Base-by-base conservation (phyloP, 2,888 invertebrate genomes). In the Drosophila hamatofila region DNA sequence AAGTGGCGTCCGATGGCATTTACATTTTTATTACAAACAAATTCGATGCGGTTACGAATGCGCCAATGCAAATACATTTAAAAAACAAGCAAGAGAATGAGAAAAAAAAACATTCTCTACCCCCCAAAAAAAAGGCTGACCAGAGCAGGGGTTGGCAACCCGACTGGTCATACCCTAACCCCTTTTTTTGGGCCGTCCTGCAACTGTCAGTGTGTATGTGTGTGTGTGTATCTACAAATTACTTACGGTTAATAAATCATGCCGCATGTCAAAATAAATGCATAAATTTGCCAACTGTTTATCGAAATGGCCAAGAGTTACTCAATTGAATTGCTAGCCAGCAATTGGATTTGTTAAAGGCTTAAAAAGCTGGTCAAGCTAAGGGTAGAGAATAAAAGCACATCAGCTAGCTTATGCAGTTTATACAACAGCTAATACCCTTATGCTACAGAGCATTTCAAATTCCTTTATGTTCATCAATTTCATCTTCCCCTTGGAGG, bases 241-340 rank as follows among this genome's bases (percentile, higher is more conserved):
- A 92, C 91, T 90, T 89, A 92, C 90, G 92, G 92, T 90, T 89
- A 92, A 92, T 92, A 92, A 92, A 92, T 92, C 92, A 92, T 91
- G 88, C 83, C 76, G 91, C 82, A 83, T 92, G 92, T 85, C 88
- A 88, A 85, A 85, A 85, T 85, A 88, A 85, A 81, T 85, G 88
- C 83, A 85, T 85, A 85, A 80, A 85, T 85, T 85, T 84, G 57
- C 74, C 77, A 79, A 75, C 79, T 72, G 72, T 85, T 82, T 78
- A 72, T 73, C 74, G 79, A 64, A 69, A 75, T 44, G 57, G 61
- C 42, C 52, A 49, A 64, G 61, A 48, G 57, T 41, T 69, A 61
- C 51, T 72, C 81, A 84, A 88, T 85, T 88, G 85, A 85, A 81
- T 74, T 69, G 65, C 72, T 60, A 66, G 68, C 48, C 69, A 67